Conservation (phyloP, 2,113 vertebrate species). For the Pollachius pollachius region DNA sequence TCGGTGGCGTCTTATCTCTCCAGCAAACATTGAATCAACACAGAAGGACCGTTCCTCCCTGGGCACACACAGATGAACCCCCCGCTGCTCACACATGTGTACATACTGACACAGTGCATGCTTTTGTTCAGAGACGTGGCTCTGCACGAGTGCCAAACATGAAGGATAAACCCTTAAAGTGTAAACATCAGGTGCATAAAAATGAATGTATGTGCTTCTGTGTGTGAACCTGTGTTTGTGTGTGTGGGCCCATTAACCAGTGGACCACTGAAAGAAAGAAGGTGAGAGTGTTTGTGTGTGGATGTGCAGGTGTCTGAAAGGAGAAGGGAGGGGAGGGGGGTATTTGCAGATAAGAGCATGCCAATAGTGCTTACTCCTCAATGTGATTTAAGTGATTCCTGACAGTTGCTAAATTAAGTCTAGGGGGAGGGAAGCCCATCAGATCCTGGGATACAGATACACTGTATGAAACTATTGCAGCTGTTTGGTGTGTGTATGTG, state of each 20-base stretch:
- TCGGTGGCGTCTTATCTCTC: constrained; percentile 52
- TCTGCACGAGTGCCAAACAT: not conserved
- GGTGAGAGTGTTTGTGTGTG: constrained; percentile 1
- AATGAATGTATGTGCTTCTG: constrained; percentile 21
- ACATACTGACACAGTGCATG: constrained; percentile 41
- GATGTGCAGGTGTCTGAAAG: not conserved
- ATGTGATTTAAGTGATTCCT: constrained; percentile 63
- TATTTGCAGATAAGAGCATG: constrained; percentile 46
- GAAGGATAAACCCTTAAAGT: not conserved
- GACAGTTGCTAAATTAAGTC: constrained; percentile 71
- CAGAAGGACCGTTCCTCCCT: constrained; percentile 45
- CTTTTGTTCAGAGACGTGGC: constrained; percentile 35
- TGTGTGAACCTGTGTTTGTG: constrained; percentile 15
- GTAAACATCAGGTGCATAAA: not conserved
- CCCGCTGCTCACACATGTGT: constrained; percentile 34
- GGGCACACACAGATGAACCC: constrained; percentile 42
- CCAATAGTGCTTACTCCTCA: constrained; percentile 54
- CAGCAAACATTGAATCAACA: constrained; percentile 63
- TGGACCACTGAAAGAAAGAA: no score
- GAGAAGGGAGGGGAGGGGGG: constrained; percentile 5
- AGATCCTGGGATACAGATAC: constrained; percentile 32
- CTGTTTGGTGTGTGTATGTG: constrained; percentile 17
- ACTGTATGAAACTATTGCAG: constrained; percentile 33
- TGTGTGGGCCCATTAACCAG: not conserved
- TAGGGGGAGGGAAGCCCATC: constrained; percentile 27